These are phyloP conservation scores for Pseudomyrmex concolor DNA, from an alignment of 1,140 invertebrate genomes.

Conservation along the genomic window DNA sequence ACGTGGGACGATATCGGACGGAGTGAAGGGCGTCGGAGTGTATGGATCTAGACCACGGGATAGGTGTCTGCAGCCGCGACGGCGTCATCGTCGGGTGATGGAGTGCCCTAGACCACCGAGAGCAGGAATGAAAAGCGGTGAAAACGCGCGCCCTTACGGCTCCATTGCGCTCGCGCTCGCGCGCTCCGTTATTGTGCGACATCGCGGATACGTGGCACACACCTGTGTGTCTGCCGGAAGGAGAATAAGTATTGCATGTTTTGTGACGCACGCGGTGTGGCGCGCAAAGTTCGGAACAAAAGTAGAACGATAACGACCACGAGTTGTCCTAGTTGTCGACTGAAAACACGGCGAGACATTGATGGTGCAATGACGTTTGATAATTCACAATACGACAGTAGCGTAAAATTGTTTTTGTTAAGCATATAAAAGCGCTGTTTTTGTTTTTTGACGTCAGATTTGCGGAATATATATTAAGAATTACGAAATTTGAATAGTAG, in stretches of 20 bases:
- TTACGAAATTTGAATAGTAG: background rate
- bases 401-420: too few species aligned
- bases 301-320: slow-evolving; percentile 9
- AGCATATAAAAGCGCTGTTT: too few species aligned
- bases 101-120: slow-evolving; percentile 66
- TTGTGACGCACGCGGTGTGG: background rate
- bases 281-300: background rate
- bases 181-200: slow-evolving; percentile 58
- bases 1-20: slow-evolving; percentile 7
- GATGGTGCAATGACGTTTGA: background rate
- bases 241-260: slow-evolving; percentile 7
- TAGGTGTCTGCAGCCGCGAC: slow-evolving; percentile 66
- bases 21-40: slow-evolving; percentile 19
- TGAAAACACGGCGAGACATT: background rate
- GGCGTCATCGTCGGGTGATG: slow-evolving; percentile 68
- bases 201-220: slow-evolving; percentile 55
- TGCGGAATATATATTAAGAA: background rate
- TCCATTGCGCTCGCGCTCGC: background rate
- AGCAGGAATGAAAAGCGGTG: slow-evolving; percentile 61
- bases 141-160: slow-evolving; percentile 51
- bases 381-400: too few species aligned
- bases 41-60: slow-evolving; percentile 23
- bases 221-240: slow-evolving; percentile 50
- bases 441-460: background rate
- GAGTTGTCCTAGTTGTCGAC: background rate